phyloP scores from a whole-genome alignment of 2,888 invertebrate species.

The Thera obeliscata region DNA sequence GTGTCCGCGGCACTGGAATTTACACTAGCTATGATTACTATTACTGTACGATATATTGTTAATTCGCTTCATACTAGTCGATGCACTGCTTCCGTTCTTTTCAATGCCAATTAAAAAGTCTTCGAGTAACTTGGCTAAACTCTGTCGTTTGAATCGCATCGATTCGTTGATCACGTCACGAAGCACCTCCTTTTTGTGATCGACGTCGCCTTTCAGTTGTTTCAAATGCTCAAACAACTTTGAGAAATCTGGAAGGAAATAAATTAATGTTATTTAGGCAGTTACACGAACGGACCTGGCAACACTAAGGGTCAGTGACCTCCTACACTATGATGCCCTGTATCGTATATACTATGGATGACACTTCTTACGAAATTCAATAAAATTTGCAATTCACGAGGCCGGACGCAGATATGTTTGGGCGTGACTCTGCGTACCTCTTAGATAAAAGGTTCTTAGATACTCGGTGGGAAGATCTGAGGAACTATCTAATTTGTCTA shows the following conservation, averaged over 20 bases:
- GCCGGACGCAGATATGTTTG: too few relatives aligned
- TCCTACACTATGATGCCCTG: too few relatives aligned
- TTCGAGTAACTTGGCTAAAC: constrained; percentile 87
- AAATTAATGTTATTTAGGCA: not conserved
- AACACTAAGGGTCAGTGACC: too few relatives aligned
- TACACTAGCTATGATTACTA: constrained; percentile 74
- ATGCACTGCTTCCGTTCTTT: constrained; percentile 79
- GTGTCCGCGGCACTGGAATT: constrained; percentile 48
- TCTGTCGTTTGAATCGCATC: constrained; percentile 90
- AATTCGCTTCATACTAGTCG: constrained; percentile 65
- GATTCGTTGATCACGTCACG: constrained; percentile 90
- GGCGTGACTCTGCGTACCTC: too few relatives aligned
- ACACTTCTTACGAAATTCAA: too few relatives aligned
- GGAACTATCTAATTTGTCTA: too few relatives aligned
- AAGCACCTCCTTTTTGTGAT: constrained; percentile 88
- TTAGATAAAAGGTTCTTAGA: too few relatives aligned
- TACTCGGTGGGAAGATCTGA: too few relatives aligned
- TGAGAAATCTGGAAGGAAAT: constrained; percentile 86
- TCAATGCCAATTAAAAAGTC: constrained; percentile 84
- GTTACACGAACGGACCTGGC: too few relatives aligned
- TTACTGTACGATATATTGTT: constrained; percentile 65
- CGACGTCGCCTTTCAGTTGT: constrained; percentile 88
- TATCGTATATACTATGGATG: too few relatives aligned
- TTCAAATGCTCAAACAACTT: constrained; percentile 88
- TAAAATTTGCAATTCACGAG: too few relatives aligned